Base-by-base conservation (phyloP, 2,797 vertebrate species). In the Lemur catta region DNA sequence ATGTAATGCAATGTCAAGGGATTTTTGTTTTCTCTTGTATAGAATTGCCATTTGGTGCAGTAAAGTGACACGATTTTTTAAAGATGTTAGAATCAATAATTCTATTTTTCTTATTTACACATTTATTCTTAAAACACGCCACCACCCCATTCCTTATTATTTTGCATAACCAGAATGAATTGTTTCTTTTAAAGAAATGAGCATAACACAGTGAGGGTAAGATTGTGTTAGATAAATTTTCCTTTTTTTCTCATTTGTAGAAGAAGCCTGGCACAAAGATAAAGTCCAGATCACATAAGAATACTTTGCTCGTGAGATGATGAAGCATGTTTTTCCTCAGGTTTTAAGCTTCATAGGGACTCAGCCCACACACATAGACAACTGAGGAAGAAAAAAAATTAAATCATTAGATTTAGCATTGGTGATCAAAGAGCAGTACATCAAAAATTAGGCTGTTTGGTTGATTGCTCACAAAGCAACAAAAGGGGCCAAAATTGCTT, bases 191-290 rank as follows among this genome's bases (percentile, higher is more conserved):
- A 67, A 89, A 91, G 26, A 85, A 52, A 91, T 74, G 26, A 94
- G 8, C 6, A 15, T 72, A 43, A 38, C 9, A 52, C 48, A 84
- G 24, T 52, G 13, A 97, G 4, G 30, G 1, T 48, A 63, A 81
- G 38, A 72, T 17, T 80, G 4, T 38, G 80, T 50, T 85, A 41
- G 48, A 82, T 20, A 75, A 43, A 12, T 5, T 30, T 48, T 28
- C 69, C 12, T 89, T 96, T 80, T 30, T 15, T 72, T 84, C 13
- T 35, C 41, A 85, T 78, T 92, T 91, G 15, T 80, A 85, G 38
- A 71, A 57, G 41, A 74, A 78, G 4, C 8, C 13, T 22, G 9
- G 12, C 50, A 88, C 13, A 75, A 86, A 84, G 20, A 50, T 69
- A 74, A n/a, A 72, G 6, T 55, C 13, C 6, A 28, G 55, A 52